These are phyloP conservation scores for Hypomecis atomaria DNA, from an alignment of 2,888 invertebrate species.

Conservation along the genomic window DNA sequence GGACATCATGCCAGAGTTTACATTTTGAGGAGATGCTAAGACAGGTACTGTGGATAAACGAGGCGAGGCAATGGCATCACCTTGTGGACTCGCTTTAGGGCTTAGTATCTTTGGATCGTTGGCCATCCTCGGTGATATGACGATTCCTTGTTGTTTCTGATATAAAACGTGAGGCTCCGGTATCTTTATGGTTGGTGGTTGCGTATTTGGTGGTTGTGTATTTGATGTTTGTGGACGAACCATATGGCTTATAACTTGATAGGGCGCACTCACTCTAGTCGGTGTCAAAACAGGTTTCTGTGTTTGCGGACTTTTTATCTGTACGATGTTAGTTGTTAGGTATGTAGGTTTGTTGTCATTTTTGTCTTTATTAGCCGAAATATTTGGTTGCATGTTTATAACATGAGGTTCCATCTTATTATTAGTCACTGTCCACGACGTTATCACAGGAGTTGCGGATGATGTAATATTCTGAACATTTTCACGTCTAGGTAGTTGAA, in stretches of 20 bases:
- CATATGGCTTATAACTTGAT: conserved; percentile 77
- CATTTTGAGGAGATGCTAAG: conserved; percentile 69
- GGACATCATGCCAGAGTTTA: conserved; percentile 68
- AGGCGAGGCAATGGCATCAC: conserved; percentile 70
- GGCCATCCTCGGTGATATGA: conserved; percentile 73
- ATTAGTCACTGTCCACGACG: conserved; percentile 82
- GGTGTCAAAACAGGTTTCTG: conserved; percentile 70
- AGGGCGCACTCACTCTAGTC: conserved; percentile 68
- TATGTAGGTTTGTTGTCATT: conserved; percentile 70
- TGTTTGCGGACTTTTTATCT: conserved; percentile 68
- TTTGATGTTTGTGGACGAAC: conserved; percentile 70
- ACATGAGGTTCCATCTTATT: conserved; percentile 76
- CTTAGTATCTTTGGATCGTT: conserved; percentile 73
- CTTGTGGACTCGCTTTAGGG: conserved; percentile 70
- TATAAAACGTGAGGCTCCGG: conserved; percentile 83
- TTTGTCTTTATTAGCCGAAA: conserved; percentile 58
- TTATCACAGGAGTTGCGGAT: conserved; percentile 82
- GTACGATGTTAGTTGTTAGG: conserved; percentile 74
- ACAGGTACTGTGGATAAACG: conserved; percentile 73
- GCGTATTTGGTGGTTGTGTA: conserved; percentile 78
- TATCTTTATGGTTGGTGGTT: conserved; percentile 87
- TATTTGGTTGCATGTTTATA: conserved; percentile 64
- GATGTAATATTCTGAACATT: conserved; percentile 67
- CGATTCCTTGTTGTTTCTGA: conserved; percentile 77
- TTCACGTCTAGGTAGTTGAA: conserved; percentile 68